These are phyloP conservation scores for Macrophya annulata DNA, from an alignment of 2,888 invertebrate species.

Conservation along the genomic window DNA sequence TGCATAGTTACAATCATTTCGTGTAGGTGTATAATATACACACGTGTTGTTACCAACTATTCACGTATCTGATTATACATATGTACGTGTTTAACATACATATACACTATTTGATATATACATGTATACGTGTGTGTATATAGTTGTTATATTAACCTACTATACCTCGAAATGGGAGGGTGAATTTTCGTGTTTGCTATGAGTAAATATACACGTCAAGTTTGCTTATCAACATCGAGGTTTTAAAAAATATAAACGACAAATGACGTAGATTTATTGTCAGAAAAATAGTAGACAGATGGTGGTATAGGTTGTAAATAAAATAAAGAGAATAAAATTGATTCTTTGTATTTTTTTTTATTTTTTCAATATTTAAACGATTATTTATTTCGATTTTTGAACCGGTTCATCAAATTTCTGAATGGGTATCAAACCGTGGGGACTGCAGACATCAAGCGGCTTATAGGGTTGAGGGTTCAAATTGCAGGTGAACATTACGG, in stretches of 20 bases:
- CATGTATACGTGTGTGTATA: background rate
- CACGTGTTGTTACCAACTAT: background rate
- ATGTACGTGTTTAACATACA: background rate
- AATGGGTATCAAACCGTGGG: background rate
- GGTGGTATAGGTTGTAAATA: too few relatives aligned
- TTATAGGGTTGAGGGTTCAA: background rate
- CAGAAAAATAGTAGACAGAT: too few relatives aligned
- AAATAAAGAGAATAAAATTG: background rate
- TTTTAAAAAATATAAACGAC: background rate
- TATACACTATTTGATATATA: background rate
- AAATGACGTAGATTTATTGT: too few relatives aligned
- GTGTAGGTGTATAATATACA: background rate
- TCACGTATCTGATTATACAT: background rate
- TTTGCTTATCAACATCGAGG: background rate
- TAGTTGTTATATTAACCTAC: background rate
- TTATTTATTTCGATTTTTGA: too few relatives aligned
- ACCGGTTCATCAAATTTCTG: background rate
- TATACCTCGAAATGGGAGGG: background rate
- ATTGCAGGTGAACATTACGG: conserved; percentile 22
- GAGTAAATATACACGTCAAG: background rate
- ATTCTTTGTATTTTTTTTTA: too few relatives aligned
- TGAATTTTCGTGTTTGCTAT: background rate
- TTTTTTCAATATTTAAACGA: background rate
- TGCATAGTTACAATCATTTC: background rate
- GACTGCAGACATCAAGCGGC: background rate